Percentiles rank a stretch among this genome's conserved stretches.
Evolutionary conservation across 1,140 invertebrate genomes (phyloP).

Genomic region (Drosophila mauritiana): DNA sequence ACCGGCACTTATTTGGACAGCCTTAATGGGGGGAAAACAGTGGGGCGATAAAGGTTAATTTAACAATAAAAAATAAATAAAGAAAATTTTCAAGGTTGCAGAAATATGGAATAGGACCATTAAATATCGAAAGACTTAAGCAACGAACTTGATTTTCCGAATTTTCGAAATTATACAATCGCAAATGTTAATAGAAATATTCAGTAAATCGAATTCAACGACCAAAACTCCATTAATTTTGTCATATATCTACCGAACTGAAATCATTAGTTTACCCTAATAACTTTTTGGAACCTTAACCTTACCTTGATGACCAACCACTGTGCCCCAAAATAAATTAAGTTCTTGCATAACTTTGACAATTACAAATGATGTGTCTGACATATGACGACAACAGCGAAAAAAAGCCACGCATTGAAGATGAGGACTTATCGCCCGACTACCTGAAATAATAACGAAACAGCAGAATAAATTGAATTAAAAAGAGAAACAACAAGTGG

Average conservation of each 20-base stretch:
- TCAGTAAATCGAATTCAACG: neutral
- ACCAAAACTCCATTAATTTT: constrained; percentile 1
- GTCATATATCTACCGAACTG: neutral
- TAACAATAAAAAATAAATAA: neutral
- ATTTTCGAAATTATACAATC: too few relatives aligned
- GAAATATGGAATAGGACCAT: too few relatives aligned
- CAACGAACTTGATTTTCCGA: neutral
- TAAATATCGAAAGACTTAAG: neutral
- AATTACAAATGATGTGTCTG: constrained; percentile 65
- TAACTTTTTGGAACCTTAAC: constrained; percentile 13
- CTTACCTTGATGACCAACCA: constrained; percentile 29
- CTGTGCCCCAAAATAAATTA: constrained; percentile 49
- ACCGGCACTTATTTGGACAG: constrained; percentile 65
- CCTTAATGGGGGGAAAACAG: constrained; percentile 39
- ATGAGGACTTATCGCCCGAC: constrained; percentile 22
- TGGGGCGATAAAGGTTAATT: constrained; percentile 17
- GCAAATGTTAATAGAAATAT: neutral
- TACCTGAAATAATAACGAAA: constrained; percentile 53
- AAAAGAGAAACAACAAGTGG: constrained; percentile 38
- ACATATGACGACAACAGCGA: constrained; percentile 47
- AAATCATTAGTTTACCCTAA: constrained; percentile 26
- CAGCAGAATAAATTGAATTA: constrained; percentile 62
- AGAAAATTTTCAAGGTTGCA: too few relatives aligned
- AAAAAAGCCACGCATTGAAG: constrained; percentile 32
- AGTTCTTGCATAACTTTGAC: constrained; percentile 63